Base-by-base conservation (phyloP, 2,888 invertebrate species). In the Netelia fuscicornis region DNA sequence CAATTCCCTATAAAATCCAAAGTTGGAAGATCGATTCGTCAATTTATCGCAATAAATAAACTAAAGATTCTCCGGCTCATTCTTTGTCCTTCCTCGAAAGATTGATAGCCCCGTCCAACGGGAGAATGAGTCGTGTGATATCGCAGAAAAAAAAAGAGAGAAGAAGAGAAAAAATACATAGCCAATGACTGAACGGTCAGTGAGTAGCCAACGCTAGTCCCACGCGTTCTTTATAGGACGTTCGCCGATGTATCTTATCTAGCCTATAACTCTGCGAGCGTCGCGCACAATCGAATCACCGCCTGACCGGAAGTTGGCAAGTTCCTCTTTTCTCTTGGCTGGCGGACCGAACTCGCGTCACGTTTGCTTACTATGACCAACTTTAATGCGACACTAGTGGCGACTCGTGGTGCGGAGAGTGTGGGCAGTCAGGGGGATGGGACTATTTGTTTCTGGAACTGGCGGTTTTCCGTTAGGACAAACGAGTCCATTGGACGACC, bases 201-300 rank as follows among this genome's bases (percentile, higher is more conserved):
- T 44, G 23, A 60, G 10, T n/a, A 42, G 1, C 17, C 17, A 25
- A 60, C n/a, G 25, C 9, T 30, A 37, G 17, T 70, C 52, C n/a
- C 48, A 48, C 62, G 23, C 8, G 42, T 71, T 88, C 83, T 86
- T 83, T 74, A 71, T 74, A 77, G 78, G 84, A 84, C 83, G 82
- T 81, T 75, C 65, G 44, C 54, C 62, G 37, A 64, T 56, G 10
- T 48, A 48, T 48, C 48, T 48, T 71, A 58, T 17, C 60, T 42
- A 37, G 13, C 25, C 68, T 62, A 23, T 52, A 42, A 23, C 54
- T 20, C 54, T 13, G 13, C 48, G 13, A 65, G 48, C 44, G 62
- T 58, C 60, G 20, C 60, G 62, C 60, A 77, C 76, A 77, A 86
- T 81, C 77, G 65, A 56, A 67, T 54, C 58, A 75, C 72, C 70